Conservation (phyloP, 2,113 vertebrate species). For the Thinocorus orbignyianus region DNA sequence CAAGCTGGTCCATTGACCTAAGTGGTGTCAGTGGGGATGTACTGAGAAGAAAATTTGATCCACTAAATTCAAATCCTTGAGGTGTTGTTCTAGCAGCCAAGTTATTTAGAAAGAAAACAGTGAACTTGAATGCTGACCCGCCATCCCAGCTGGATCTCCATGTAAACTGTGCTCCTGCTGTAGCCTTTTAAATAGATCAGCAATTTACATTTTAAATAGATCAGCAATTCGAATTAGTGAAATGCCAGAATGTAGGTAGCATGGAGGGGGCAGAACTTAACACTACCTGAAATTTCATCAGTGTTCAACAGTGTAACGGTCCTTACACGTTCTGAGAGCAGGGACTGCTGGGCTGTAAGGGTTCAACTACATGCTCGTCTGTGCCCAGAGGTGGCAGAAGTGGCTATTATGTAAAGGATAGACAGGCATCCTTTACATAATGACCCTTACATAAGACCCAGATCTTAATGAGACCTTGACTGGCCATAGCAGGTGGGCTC, state of each 20-base stretch:
- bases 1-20: slow-evolving; percentile 69
- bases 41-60: slow-evolving; percentile 63
- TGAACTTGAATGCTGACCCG: slow-evolving; percentile 66
- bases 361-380: neutral
- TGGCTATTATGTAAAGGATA: accelerated
- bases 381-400: neutral
- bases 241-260: slow-evolving; percentile 34
- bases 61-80: slow-evolving; percentile 68
- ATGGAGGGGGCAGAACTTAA: neutral
- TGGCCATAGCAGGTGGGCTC: neutral
- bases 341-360: neutral
- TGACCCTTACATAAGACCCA: neutral
- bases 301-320: neutral
- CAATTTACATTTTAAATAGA: slow-evolving; percentile 70
- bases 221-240: slow-evolving; percentile 57
- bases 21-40: slow-evolving; percentile 63
- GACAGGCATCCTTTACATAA: neutral
- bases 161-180: slow-evolving; percentile 62
- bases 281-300: slow-evolving; percentile 8
- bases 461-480: neutral
- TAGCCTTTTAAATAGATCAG: slow-evolving; percentile 68
- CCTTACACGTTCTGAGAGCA: neutral
- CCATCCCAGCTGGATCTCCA: slow-evolving; percentile 63
- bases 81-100: slow-evolving; percentile 63
- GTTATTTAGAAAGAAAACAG: slow-evolving; percentile 66